Evolutionary conservation across 2,113 vertebrate species (phyloP).

Genomic region (Brienomyrus longianalis): DNA sequence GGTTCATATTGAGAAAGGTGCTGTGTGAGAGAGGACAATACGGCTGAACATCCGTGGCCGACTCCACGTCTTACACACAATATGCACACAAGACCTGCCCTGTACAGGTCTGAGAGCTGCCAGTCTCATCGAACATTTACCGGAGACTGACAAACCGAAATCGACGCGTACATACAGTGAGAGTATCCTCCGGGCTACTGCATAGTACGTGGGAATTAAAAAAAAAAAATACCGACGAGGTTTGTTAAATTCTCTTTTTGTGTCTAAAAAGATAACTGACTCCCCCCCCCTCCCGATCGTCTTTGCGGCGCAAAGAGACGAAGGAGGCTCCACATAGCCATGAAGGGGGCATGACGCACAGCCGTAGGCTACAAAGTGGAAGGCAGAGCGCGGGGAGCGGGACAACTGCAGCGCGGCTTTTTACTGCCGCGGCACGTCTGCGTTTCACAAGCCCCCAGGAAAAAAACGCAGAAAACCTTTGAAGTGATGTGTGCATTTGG

Average conservation of each 20-base stretch:
- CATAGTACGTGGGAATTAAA: background rate
- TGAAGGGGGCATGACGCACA: background rate
- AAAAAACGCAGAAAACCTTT: constrained; percentile 13
- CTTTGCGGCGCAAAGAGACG: background rate
- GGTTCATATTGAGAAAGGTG: background rate
- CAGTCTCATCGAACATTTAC: background rate
- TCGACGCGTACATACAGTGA: background rate
- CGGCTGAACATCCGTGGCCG: background rate
- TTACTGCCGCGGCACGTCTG: background rate
- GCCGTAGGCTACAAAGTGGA: background rate
- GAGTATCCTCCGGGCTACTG: too few species aligned
- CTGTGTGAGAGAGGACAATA: background rate
- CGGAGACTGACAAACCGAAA: background rate
- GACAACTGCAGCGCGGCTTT: background rate
- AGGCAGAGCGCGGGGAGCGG: too few species aligned
- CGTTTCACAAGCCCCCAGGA: background rate
- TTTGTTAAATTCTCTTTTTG: background rate
- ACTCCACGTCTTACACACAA: background rate
- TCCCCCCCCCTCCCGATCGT: background rate
- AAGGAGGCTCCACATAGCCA: background rate
- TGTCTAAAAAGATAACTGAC: background rate
- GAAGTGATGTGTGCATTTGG: background rate
- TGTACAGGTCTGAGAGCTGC: background rate
- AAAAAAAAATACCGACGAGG: background rate
- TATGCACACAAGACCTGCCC: background rate